Conservation (phyloP, 2,888 invertebrate genomes). For the Fragum whitleyi region DNA sequence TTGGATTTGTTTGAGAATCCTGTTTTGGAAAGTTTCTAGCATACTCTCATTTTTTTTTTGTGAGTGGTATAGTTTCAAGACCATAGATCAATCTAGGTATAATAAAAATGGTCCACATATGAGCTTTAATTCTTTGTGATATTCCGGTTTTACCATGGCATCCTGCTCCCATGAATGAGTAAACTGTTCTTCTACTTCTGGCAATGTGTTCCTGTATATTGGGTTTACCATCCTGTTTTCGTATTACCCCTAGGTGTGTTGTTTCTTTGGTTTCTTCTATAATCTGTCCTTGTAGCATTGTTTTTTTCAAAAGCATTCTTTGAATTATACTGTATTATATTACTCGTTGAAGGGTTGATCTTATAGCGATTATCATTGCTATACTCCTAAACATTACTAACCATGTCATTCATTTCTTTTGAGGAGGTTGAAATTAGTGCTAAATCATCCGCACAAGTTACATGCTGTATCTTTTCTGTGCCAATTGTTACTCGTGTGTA, state of each 20-base stretch:
- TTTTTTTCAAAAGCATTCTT: background rate
- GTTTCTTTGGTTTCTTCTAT: background rate
- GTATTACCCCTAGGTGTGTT: background rate
- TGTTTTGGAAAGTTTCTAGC: conserved; percentile 12
- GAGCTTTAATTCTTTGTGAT: background rate
- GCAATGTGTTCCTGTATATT: too few species aligned
- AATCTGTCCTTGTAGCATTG: background rate
- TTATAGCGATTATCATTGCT: background rate
- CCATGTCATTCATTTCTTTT: background rate
- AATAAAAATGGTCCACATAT: conserved; percentile 1
- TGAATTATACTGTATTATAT: background rate
- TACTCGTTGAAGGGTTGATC: background rate
- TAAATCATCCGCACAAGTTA: background rate
- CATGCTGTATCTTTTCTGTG: background rate
- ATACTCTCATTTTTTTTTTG: background rate
- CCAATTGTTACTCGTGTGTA: background rate
- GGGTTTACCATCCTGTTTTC: background rate
- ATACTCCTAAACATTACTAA: background rate
- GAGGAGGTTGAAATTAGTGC: background rate
- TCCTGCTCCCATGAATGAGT: conserved; percentile 10
- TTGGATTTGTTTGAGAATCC: conserved; percentile 9
- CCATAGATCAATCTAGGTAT: background rate
- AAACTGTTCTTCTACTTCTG: conserved; percentile 6
- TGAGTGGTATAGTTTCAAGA: background rate
- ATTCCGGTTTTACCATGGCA: background rate